Evolutionary conservation across 2,888 invertebrate species (phyloP).

Genomic region (Drosophila quasianomalipes): DNA sequence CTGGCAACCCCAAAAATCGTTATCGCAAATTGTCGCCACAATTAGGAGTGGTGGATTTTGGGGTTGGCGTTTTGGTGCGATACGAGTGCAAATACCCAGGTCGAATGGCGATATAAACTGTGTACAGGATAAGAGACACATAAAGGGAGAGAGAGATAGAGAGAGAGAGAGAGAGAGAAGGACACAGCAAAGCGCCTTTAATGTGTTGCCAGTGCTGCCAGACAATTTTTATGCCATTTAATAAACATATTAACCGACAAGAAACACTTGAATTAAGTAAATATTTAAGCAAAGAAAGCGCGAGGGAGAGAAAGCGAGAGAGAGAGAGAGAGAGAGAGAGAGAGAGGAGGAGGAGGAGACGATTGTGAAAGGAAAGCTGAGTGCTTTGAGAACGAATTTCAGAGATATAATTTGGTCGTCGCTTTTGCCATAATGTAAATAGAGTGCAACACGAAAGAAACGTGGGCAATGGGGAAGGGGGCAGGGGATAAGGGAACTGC

Average conservation of each 20-base stretch:
- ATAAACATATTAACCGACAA: constrained; percentile 36
- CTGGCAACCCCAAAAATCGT: constrained; percentile 49
- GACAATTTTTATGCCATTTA: constrained; percentile 42
- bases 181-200: constrained; percentile 18
- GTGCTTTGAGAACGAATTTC: constrained; percentile 10
- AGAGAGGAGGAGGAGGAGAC: background rate
- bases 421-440: constrained; percentile 3
- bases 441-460: background rate
- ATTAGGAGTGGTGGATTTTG: constrained; percentile 35
- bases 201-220: constrained; percentile 13
- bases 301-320: background rate
- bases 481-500: background rate
- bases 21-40: constrained; percentile 66
- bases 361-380: background rate
- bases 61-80: background rate
- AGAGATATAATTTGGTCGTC: constrained; percentile 18
- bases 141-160: background rate
- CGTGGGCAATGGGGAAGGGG: background rate
- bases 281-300: constrained; percentile 28
- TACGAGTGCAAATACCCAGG: constrained; percentile 10
- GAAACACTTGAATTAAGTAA: constrained; percentile 51
- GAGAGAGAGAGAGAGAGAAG: background rate
- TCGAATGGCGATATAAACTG: constrained; percentile 19
- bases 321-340: background rate
- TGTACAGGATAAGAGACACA: constrained; percentile 4